Evolutionary conservation across 2,113 vertebrate genomes (phyloP).

Genomic region (Onychostruthus taczanowskii): DNA sequence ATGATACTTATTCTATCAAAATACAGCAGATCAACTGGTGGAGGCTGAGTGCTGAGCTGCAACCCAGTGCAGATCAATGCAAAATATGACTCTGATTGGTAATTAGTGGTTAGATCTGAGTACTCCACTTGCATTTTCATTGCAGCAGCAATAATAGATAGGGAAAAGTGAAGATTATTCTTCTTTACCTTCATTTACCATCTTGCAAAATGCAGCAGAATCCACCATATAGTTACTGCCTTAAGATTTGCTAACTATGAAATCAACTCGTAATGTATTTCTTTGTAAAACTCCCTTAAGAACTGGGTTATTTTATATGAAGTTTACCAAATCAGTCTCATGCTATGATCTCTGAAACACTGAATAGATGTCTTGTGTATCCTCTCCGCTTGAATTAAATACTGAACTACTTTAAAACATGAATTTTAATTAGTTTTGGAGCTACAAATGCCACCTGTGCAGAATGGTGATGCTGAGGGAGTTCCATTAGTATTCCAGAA

Average conservation of each 20-base stretch:
- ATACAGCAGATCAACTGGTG: not conserved
- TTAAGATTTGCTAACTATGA: not conserved
- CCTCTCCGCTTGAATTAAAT: conserved; percentile 16
- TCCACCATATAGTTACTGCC: not conserved
- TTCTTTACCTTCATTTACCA: not conserved
- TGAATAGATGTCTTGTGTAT: conserved; percentile 22
- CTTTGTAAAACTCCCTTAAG: not conserved
- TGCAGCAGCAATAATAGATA: not conserved
- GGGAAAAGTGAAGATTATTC: not conserved
- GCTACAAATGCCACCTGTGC: conserved; percentile 51
- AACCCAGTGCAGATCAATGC: not conserved
- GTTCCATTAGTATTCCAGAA: conserved; percentile 51
- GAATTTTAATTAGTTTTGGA: conserved; percentile 47
- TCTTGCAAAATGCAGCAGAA: not conserved
- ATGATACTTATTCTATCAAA: not conserved
- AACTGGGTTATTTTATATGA: not conserved
- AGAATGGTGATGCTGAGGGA: conserved; percentile 36
- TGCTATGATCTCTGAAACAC: conserved; percentile 39
- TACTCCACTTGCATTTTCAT: not conserved
- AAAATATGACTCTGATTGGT: not conserved
- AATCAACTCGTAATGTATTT: not conserved
- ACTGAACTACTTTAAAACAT: conserved; percentile 14
- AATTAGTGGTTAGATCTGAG: not conserved
- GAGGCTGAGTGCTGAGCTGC: not conserved
- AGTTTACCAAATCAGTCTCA: conserved; percentile 38